Conservation (phyloP, 2,797 vertebrate genomes). For the Lacerta bilineata region DNA sequence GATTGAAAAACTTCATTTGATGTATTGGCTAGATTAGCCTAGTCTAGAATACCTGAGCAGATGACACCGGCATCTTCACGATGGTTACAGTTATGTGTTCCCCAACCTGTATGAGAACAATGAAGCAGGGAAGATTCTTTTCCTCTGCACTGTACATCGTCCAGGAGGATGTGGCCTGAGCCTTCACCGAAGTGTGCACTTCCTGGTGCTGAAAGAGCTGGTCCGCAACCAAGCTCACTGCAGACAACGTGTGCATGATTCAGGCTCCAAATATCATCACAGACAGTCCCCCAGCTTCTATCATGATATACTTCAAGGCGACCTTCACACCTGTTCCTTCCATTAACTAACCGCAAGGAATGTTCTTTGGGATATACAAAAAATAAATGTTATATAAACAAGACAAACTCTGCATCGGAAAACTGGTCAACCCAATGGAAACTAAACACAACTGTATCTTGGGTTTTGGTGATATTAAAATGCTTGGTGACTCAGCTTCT, state of each 20-base stretch:
- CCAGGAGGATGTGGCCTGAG: constrained; percentile 47
- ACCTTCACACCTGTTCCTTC: constrained; percentile 35
- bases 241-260: constrained; percentile 60
- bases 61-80: neutral
- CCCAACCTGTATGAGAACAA: constrained; percentile 46
- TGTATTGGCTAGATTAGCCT: no score
- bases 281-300: constrained; percentile 47
- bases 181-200: constrained; percentile 60
- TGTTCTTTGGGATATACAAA: neutral
- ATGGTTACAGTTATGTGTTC: constrained; percentile 61
- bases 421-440: neutral
- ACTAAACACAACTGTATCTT: no score
- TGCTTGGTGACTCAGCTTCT: no score
- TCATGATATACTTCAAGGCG: constrained; percentile 23
- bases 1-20: no score
- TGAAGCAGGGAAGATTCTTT: neutral
- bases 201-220: neutral
- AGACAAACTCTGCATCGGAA: neutral
- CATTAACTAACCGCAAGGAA: constrained; percentile 51
- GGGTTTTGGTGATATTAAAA: no score
- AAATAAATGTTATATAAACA: neutral
- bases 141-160: constrained; percentile 46
- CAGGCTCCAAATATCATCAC: constrained; percentile 67
- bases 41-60: neutral
- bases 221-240: constrained; percentile 68